Evolutionary conservation across 2,888 invertebrate species (phyloP).

Genomic region (Smittia aterrima): DNA sequence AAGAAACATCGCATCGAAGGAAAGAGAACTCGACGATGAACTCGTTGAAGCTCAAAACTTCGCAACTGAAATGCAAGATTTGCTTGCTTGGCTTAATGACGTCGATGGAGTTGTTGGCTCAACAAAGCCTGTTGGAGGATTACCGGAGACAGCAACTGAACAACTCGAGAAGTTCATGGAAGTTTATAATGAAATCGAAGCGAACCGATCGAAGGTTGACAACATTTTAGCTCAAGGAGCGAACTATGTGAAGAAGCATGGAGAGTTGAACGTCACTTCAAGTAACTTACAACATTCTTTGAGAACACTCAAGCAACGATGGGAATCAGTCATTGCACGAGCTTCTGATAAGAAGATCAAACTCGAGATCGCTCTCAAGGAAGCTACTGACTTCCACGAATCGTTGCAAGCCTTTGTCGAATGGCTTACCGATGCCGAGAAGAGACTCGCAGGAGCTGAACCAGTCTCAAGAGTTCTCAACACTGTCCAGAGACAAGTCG

Average conservation of each 20-base stretch:
- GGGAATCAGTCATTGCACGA: slow-evolving; percentile 80
- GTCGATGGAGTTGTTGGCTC: slow-evolving; percentile 92
- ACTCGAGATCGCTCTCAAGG: slow-evolving; percentile 92
- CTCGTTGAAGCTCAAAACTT: slow-evolving; percentile 89
- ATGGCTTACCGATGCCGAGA: slow-evolving; percentile 95
- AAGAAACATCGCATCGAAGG: slow-evolving; percentile 81
- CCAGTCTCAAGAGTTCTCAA: slow-evolving; percentile 93
- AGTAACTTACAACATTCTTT: slow-evolving; percentile 85
- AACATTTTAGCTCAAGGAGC: slow-evolving; percentile 85
- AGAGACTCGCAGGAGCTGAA: slow-evolving; percentile 80
- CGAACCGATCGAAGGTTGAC: slow-evolving; percentile 87
- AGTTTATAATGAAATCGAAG: slow-evolving; percentile 90
- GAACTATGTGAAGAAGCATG: slow-evolving; percentile 76
- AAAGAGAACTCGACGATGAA: slow-evolving; percentile 87
- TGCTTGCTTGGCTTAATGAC: slow-evolving; percentile 90
- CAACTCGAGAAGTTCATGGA: slow-evolving; percentile 97
- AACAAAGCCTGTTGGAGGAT: slow-evolving; percentile 94
- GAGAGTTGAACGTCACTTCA: slow-evolving; percentile 60
- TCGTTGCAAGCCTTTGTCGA: slow-evolving; percentile 92
- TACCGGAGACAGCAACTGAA: slow-evolving; percentile 96
- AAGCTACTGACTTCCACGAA: slow-evolving; percentile 96
- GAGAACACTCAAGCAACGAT: slow-evolving; percentile 84
- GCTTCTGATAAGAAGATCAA: slow-evolving; percentile 97
- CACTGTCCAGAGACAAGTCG: slow-evolving; percentile 87
- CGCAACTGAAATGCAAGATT: slow-evolving; percentile 92